These are phyloP conservation scores for Pipistrellus nathusii DNA, from an alignment of 2,797 vertebrate genomes.

Conservation along the genomic window DNA sequence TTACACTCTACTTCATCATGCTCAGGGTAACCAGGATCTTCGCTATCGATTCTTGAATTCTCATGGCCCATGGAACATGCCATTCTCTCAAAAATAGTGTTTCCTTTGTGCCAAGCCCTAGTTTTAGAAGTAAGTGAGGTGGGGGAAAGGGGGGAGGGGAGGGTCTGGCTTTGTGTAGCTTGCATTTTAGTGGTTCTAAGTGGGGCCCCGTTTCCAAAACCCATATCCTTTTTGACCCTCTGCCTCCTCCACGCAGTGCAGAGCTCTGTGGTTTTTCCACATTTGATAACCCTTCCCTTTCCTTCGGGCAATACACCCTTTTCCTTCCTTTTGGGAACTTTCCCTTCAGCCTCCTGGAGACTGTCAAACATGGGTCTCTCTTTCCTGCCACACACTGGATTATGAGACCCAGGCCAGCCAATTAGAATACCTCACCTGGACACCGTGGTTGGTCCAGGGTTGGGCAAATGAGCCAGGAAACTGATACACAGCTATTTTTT, in stretches of 20 bases:
- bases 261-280: background rate
- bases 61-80: background rate
- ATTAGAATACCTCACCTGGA: background rate
- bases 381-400: background rate
- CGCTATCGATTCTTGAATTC: background rate
- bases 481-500: background rate
- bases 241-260: background rate
- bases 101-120: background rate
- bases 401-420: background rate
- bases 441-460: no score
- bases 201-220: background rate
- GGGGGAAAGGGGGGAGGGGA: fast-evolving
- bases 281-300: background rate
- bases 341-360: background rate
- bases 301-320: background rate
- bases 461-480: background rate
- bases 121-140: background rate
- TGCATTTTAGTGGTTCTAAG: background rate
- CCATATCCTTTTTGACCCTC: background rate
- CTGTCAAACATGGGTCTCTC: background rate
- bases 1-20: background rate
- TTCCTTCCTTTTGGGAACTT: background rate
- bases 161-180: background rate
- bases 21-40: background rate
- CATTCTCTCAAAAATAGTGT: background rate